Base-by-base conservation (phyloP, 2,888 invertebrate genomes). In the Lepas anatifera region DNA sequence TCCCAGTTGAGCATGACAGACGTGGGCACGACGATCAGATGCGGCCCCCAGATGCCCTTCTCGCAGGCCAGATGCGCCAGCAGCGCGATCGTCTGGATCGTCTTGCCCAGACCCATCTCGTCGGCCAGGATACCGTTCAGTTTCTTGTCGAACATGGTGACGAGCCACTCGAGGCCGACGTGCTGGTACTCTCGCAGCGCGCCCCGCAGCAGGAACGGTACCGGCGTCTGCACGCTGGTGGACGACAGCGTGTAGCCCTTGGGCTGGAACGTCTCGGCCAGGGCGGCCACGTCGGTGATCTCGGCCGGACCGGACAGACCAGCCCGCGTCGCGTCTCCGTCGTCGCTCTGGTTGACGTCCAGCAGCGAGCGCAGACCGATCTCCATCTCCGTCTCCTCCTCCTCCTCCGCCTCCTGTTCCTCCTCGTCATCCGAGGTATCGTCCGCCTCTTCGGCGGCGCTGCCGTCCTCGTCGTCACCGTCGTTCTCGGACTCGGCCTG, bases 1-100 rank as follows among this genome's bases (percentile, higher is more conserved):
- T 99, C 99, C 99, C 99, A 99, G 83, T 99, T 99, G 73, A 99
- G 85, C 90, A 99, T 96, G 68, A 99, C 98, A 75, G 97, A 97
- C 25, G 99, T 99, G 72, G 99, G 99, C 75, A 99, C 99, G 73
- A 99, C 92, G 75, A 99, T 95, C 35, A 99, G 85, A 85, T 99
- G 99, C 70, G 99, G 99, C 43, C 99, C 99, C 99, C 99, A 99
- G 79, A 94, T 89, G 75, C 84, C 86, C 77, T 89, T 89, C 77
- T 93, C 94, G 77, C 93, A 92, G 32, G 97, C 97, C 75, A 97
- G 83, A 83, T 97, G 95, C 35, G 95, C 94, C 73, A 97, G 82
- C 74, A 97, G 83, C 13, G 96, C 92, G 77, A 97, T 96, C 0
- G 95, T 97, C 84, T 96, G 97, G 77, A 97, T 95, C 29, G 96